A percentile compares a stretch with the other conserved stretches of the same genome.
phyloP scores from a whole-genome alignment of 2,797 vertebrate species.

The Parauchenoglanis punctatus region DNA sequence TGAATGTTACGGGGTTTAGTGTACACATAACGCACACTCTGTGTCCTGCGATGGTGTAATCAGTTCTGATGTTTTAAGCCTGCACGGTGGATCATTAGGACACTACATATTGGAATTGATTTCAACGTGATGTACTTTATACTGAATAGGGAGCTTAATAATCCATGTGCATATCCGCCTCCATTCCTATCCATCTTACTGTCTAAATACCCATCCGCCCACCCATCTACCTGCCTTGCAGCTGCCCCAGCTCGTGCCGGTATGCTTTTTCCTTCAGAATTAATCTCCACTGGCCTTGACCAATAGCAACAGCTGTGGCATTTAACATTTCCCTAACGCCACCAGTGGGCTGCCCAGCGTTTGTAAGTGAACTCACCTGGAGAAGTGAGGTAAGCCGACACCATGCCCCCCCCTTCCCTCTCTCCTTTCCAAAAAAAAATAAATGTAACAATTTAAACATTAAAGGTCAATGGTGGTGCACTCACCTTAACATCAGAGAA shows the following conservation, averaged over 20 bases:
- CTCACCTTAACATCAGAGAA: slow-evolving; percentile 99
- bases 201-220: slow-evolving; percentile 17
- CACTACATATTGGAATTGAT: neutral
- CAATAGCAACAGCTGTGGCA: slow-evolving; percentile 44
- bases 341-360: slow-evolving; percentile 21
- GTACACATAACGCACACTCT: neutral
- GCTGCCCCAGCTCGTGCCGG: slow-evolving; percentile 15
- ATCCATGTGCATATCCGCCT: neutral
- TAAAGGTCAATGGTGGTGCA: slow-evolving; percentile 1
- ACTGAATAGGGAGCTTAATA: neutral
- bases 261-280: slow-evolving; percentile 15
- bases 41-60: neutral
- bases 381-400: slow-evolving; percentile 48
- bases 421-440: neutral
- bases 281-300: slow-evolving; percentile 38
- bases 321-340: slow-evolving; percentile 50
- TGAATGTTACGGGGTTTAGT: slow-evolving; percentile 82
- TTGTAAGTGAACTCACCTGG: slow-evolving; percentile 52
- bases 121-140: neutral
- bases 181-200: slow-evolving; percentile 27
- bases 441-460: slow-evolving; percentile 17
- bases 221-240: slow-evolving; percentile 31
- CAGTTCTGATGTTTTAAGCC: neutral
- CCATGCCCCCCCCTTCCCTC: neutral
- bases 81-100: neutral